phyloP scores from a whole-genome alignment of 2,113 vertebrate genomes.

The Thinocorus orbignyianus region DNA sequence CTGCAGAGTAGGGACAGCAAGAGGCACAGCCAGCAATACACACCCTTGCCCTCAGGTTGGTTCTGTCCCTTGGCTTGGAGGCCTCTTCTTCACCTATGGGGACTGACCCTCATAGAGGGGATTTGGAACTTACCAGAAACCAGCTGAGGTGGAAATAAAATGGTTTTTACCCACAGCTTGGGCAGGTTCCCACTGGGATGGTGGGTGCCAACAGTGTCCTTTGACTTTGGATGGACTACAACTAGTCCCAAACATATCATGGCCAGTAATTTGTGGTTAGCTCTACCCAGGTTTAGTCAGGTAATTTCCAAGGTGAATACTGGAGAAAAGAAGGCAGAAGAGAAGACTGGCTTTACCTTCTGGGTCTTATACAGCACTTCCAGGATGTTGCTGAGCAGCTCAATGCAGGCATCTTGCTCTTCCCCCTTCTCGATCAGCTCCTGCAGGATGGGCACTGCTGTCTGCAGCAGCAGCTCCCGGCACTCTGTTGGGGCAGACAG shows the following conservation, averaged over 20 bases:
- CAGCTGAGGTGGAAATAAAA: neutral
- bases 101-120: too few relatives aligned
- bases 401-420: slow-evolving; percentile 48
- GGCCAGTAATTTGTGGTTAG: neutral
- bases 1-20: neutral
- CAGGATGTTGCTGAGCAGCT: slow-evolving; percentile 69
- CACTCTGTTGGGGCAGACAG: neutral
- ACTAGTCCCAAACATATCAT: accelerated
- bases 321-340: neutral
- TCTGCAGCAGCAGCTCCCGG: slow-evolving; percentile 54
- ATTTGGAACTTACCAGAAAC: neutral
- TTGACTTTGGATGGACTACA: accelerated
- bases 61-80: neutral
- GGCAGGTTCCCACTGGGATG: neutral
- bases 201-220: neutral
- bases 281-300: neutral
- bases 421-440: slow-evolving; percentile 19
- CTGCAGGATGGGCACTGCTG: neutral
- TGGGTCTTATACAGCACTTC: slow-evolving; percentile 51
- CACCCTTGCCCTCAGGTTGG: too few relatives aligned
- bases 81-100: neutral
- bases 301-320: neutral
- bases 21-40: accelerated
- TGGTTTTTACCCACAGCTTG: neutral
- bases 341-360: neutral